Evolutionary conservation across 2,797 vertebrate genomes (phyloP).

Genomic region (Tinamus major): DNA sequence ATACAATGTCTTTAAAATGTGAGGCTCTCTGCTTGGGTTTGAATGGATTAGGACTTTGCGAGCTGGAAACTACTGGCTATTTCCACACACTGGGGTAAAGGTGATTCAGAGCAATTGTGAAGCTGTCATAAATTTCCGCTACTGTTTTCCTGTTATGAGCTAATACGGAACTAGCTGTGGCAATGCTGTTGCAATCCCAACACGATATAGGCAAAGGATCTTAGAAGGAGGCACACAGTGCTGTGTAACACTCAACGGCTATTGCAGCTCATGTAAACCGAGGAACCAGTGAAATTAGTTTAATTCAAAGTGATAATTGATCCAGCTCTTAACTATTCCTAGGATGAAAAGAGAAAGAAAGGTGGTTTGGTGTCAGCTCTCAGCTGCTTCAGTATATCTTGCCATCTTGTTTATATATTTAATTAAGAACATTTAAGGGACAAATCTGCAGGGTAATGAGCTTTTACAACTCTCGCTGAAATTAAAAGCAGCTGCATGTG

Average conservation of each 20-base stretch:
- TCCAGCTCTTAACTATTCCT: not conserved
- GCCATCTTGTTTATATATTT: constrained; percentile 25
- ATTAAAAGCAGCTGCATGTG: constrained; percentile 43
- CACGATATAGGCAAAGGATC: constrained; percentile 28
- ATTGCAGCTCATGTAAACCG: constrained; percentile 3
- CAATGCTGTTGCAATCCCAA: not conserved
- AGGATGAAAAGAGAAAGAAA: constrained; percentile 29
- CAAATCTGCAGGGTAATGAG: constrained; percentile 7
- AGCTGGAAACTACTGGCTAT: not conserved
- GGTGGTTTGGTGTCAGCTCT: not conserved
- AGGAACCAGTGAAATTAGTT: constrained; percentile 54
- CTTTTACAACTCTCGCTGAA: constrained; percentile 24
- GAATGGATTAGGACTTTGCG: constrained; percentile 4
- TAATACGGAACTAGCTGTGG: not conserved
- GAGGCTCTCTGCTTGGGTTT: not conserved
- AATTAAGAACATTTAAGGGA: constrained; percentile 55
- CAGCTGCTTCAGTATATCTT: constrained; percentile 25
- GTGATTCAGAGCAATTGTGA: constrained; percentile 33
- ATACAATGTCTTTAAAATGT: constrained; percentile 47
- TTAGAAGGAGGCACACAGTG: not conserved
- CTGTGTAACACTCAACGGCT: not conserved
- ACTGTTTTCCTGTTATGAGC: not conserved
- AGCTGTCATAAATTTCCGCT: constrained; percentile 18
- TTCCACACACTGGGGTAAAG: constrained; percentile 18
- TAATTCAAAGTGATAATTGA: constrained; percentile 39